These are phyloP conservation scores for Hyphantria cunea DNA, from an alignment of 1,140 invertebrate species.

Conservation along the genomic window DNA sequence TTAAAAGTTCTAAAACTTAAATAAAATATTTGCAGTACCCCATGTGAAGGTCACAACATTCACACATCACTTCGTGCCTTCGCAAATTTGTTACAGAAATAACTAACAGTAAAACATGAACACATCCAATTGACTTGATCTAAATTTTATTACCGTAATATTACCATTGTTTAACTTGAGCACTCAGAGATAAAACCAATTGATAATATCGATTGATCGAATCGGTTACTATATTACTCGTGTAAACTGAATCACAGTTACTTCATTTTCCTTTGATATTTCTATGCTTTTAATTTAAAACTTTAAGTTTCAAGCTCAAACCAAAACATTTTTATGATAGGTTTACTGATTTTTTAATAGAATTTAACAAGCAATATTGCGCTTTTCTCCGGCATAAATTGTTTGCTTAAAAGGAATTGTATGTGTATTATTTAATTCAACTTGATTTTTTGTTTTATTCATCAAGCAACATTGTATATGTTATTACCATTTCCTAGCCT, in stretches of 20 bases:
- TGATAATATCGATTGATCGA: constrained; percentile 29
- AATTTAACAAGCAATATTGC: no score
- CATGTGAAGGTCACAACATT: constrained; percentile 51
- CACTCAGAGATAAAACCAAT: constrained; percentile 25
- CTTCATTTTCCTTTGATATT: constrained; percentile 1
- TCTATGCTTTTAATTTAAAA: no score
- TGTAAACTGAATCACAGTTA: constrained; percentile 19
- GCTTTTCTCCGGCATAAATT: no score
- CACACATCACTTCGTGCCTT: constrained; percentile 65
- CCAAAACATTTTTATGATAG: no score
- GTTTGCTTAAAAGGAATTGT: no score
- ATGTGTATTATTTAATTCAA: no score
- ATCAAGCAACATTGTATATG: no score
- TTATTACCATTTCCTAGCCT: no score
- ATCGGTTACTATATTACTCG: constrained; percentile 26
- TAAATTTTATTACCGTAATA: constrained; percentile 31
- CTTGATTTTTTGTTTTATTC: no score
- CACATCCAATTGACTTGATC: constrained; percentile 33
- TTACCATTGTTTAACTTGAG: constrained; percentile 23
- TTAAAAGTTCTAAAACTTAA: neutral
- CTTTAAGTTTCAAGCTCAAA: no score
- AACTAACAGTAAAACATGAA: constrained; percentile 59
- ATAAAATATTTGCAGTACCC: constrained; percentile 8
- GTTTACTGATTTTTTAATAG: no score
- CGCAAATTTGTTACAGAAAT: constrained; percentile 62